phyloP scores from a whole-genome alignment of 2,113 vertebrate species.

The Thermophis baileyi region DNA sequence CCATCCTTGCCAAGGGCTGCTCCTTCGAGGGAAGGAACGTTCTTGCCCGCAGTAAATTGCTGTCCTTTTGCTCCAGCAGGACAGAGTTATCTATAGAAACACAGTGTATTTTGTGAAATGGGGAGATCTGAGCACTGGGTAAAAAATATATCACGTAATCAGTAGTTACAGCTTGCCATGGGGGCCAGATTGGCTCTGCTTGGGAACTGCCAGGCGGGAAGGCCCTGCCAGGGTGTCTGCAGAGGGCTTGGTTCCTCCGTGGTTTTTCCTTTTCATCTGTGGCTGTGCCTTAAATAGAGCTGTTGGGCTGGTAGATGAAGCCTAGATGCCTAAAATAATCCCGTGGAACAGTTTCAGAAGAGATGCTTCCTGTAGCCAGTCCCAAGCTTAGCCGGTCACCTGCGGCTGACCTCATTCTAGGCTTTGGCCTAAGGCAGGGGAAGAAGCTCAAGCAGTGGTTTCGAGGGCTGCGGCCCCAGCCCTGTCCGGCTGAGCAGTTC shows the following conservation, averaged over 20 bases:
- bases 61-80: not conserved
- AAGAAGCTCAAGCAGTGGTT: not conserved
- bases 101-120: not conserved
- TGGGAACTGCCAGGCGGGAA: not conserved
- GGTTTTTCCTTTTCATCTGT: not conserved
- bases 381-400: not conserved
- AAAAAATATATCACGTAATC: not conserved
- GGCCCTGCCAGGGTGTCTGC: not conserved
- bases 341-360: not conserved
- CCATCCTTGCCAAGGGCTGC: not conserved
- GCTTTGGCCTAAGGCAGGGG: not conserved
- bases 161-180: not conserved
- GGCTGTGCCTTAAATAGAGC: not conserved
- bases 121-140: not conserved
- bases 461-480: not conserved
- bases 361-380: not conserved
- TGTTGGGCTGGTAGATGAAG: not conserved
- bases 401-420: not conserved
- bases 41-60: not conserved
- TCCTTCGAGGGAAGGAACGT: not conserved
- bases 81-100: not conserved
- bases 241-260: not conserved
- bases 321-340: not conserved
- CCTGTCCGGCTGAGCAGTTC: not conserved
- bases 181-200: not conserved